phyloP scores from a whole-genome alignment of 2,797 vertebrate genomes.

The Manis crassicaudata region DNA sequence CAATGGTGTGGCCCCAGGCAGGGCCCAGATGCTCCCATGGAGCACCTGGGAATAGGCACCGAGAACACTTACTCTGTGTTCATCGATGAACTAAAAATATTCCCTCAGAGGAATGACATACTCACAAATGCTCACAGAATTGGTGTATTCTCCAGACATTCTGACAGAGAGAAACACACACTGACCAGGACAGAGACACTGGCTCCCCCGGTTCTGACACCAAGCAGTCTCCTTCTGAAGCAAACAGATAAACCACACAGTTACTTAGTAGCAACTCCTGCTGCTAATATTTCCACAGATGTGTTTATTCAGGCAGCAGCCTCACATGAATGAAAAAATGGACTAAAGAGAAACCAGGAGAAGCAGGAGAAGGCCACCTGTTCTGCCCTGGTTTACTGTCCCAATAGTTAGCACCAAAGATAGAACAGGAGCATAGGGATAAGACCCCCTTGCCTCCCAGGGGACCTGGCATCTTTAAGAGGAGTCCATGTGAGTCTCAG shows the following conservation, averaged over 20 bases:
- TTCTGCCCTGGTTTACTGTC: too few relatives aligned
- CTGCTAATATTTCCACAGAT: not conserved
- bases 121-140: constrained; percentile 81
- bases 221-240: too few relatives aligned
- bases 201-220: too few relatives aligned
- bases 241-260: not conserved
- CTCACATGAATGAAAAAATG: not conserved
- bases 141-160: constrained; percentile 81
- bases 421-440: too few relatives aligned
- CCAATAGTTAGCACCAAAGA: too few relatives aligned
- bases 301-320: not conserved
- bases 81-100: not conserved
- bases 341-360: not conserved
- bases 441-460: too few relatives aligned
- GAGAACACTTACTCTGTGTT: not conserved
- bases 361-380: too few relatives aligned
- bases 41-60: not conserved
- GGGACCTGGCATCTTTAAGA: too few relatives aligned
- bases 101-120: constrained; percentile 28
- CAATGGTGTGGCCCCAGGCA: not conserved
- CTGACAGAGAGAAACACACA: constrained; percentile 63
- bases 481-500: too few relatives aligned
- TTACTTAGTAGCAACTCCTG: not conserved
- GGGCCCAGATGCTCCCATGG: not conserved
- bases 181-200: too few relatives aligned